A percentile compares a stretch with the other conserved stretches of the same genome.
phyloP scores from a whole-genome alignment of 2,888 invertebrate species.

The Autographa pulchrina region DNA sequence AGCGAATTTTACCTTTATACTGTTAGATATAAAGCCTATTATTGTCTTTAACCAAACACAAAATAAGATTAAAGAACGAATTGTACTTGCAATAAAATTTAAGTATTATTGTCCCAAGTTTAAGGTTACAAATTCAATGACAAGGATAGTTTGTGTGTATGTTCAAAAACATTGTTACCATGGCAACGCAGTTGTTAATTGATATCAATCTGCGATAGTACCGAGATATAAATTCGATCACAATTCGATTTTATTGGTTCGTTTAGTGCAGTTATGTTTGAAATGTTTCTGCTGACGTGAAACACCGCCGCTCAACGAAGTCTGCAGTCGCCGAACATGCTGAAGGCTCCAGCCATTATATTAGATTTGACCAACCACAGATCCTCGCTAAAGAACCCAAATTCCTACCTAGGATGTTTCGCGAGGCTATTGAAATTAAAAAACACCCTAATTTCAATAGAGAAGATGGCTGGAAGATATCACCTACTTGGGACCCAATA shows the following conservation, averaged over 20 bases:
- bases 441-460: too few relatives aligned
- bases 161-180: slow-evolving; percentile 53
- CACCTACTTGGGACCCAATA: too few relatives aligned
- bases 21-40: fast-evolving
- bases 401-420: too few relatives aligned
- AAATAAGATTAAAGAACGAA: background rate
- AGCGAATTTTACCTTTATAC: background rate
- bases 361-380: too few relatives aligned
- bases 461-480: too few relatives aligned
- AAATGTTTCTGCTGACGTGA: too few relatives aligned
- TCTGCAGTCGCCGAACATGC: too few relatives aligned
- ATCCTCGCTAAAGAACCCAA: too few relatives aligned
- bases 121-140: slow-evolving; percentile 19
- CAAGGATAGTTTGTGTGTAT: slow-evolving; percentile 24
- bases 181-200: slow-evolving; percentile 54
- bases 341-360: too few relatives aligned
- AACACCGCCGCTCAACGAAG: too few relatives aligned
- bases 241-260: slow-evolving; percentile 40
- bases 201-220: slow-evolving; percentile 54
- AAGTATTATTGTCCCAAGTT: fast-evolving
- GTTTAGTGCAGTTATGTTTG: slow-evolving; percentile 12
- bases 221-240: slow-evolving; percentile 43
- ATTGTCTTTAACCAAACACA: background rate
- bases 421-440: too few relatives aligned
- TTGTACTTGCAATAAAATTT: slow-evolving; percentile 8